Evolutionary conservation across 2,113 vertebrate genomes (phyloP).

Genomic region (Toxotes chatareus): DNA sequence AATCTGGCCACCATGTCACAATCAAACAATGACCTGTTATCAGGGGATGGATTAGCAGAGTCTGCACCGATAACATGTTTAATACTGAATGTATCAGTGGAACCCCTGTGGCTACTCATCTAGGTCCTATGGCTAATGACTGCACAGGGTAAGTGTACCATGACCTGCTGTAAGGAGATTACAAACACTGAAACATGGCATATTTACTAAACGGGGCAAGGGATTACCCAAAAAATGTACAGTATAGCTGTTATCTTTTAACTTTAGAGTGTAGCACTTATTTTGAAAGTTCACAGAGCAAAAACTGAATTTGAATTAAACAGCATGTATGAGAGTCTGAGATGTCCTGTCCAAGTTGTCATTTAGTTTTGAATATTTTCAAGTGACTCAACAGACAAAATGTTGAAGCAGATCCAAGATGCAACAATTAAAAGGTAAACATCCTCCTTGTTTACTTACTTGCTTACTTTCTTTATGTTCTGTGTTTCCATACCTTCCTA

Average conservation of each 20-base stretch:
- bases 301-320: too few species aligned
- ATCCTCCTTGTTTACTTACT: neutral
- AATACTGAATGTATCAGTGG: constrained; percentile 23
- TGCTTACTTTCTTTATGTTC: neutral
- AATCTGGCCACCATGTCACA: constrained; percentile 56
- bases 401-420: neutral
- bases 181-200: constrained; percentile 22
- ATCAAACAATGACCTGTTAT: constrained; percentile 61
- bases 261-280: neutral
- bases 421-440: neutral
- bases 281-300: neutral
- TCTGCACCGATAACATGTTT: constrained; percentile 24
- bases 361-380: neutral
- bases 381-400: neutral
- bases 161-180: constrained; percentile 45
- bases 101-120: constrained; percentile 27
- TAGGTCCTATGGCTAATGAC: constrained; percentile 48
- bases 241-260: neutral
- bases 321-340: too few species aligned
- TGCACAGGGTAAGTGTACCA: neutral
- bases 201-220: constrained; percentile 6
- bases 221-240: constrained; percentile 1
- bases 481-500: neutral
- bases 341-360: neutral
- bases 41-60: constrained; percentile 39